Percentiles rank a stretch among this genome's conserved stretches.
Conservation (phyloP, 53 echinoderm and acorn worm genomes). For the Echinarachnius parma region DNA sequence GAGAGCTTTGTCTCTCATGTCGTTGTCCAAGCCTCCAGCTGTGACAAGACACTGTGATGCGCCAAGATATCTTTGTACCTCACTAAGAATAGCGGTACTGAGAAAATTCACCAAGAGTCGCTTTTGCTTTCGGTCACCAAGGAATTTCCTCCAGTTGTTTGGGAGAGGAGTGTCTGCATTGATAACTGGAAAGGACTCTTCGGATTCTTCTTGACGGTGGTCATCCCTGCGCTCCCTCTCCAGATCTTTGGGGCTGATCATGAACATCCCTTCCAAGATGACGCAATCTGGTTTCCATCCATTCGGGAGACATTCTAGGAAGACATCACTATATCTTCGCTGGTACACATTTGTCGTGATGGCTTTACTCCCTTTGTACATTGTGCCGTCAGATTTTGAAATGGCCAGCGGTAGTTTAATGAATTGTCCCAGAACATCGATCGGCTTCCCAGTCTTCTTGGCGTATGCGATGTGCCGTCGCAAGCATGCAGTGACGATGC, state of each 20-base stretch:
- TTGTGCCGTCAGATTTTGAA: conserved; percentile 25
- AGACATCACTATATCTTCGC: neutral
- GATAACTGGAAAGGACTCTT: neutral
- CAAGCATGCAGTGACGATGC: conserved; percentile 22
- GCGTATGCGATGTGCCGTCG: conserved; percentile 37
- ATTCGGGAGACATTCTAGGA: conserved; percentile 2
- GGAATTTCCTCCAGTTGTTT: conserved; percentile 18
- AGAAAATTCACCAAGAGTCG: neutral
- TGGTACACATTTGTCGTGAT: neutral
- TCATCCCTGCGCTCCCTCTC: conserved; percentile 40
- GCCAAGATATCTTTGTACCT: neutral
- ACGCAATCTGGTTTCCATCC: conserved; percentile 41
- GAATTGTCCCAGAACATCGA: conserved; percentile 23
- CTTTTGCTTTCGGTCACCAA: neutral
- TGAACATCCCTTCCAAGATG: conserved; percentile 50
- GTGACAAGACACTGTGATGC: neutral
- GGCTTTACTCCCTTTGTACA: conserved; percentile 34
- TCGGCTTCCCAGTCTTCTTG: conserved; percentile 32
- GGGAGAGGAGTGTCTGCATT: conserved; percentile 17
- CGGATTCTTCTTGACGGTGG: neutral
- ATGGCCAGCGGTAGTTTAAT: conserved; percentile 44
- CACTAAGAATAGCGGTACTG: neutral
- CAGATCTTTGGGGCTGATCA: conserved; percentile 49
- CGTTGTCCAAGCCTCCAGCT: neutral
- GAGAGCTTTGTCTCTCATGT: neutral